Base-by-base conservation (phyloP, 2,888 invertebrate species). In the Cyrtodaria siliqua region DNA sequence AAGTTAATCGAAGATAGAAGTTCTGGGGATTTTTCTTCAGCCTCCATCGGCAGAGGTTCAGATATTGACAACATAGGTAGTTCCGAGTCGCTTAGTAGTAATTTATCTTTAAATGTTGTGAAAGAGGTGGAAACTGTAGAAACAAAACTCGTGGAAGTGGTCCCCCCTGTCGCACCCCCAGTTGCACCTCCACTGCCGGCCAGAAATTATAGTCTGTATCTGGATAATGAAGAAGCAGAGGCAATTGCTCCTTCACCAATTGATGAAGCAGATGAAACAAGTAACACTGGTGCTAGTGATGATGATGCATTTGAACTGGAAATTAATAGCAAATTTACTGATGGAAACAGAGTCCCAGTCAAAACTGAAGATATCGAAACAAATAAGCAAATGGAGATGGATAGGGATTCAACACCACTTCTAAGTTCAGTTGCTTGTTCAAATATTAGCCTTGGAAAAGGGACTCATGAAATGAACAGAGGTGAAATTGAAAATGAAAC, bases 141-240 rank as follows among this genome's bases (percentile, higher is more conserved):
- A 50, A 33, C 29, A 49, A 64, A 56, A 47, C 64, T 61, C 33
- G 57, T 18, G 50, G 74, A 40, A 53, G 68, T 56, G 24, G 27
- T 50, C 9, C 57, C 33, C n/a, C 47, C 53, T 29, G 47, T 42
- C 40, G 6, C 53, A 27, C 61, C 73, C 2, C n/a, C n/a, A n/a
- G n/a, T n/a, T n/a, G n/a, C n/a, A n/a, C n/a, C n/a, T n/a, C 87
- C 87, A 4, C 66, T 87, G 14, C 87, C 87, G 12, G 79, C 82
- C 8, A 78, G 87, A 56, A 85, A 86, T 38, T 87, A 87, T 53
- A 81, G 78, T 47, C 53, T 81, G 29, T 75, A 78, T 66, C 60
- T 81, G 12, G 81, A 81, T 9, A 75, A 52, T 63, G 80, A 80
- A 24, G 80, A 80, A 50, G 77, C 77, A 20, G 78, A 68, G 4